Evolutionary conservation across 2,797 vertebrate species (phyloP), one percentile per base, ranked within the genome.

Genomic region (Sebastes dallii): DNA sequence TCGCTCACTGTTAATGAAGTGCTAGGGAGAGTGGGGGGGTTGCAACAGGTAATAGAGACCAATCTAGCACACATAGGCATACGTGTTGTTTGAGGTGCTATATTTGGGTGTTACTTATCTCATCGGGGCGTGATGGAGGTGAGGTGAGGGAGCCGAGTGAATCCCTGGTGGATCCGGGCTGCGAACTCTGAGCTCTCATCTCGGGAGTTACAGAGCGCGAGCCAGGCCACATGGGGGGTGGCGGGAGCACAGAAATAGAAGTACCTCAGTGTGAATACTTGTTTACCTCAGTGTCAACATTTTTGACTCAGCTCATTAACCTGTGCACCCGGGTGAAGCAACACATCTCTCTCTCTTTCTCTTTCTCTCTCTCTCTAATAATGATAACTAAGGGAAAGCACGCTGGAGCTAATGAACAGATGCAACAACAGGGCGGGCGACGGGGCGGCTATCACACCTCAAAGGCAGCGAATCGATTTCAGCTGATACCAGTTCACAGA

Each of bases 231-330:
- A 75, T 10, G 73, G 83, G 82, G 75, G 13, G 22, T 6, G 29
- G 4, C 1, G 2, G 36, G 34, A 36, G 83, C 16, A 10, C 30
- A 81, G 88, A 92, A 93, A 94, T 92, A 93, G 88, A 93, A 87
- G 85, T 66, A 78, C 56, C 85, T 86, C n/a, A 5, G 79, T 69
- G 85, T 27, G 84, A 82, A 68, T 79, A 85, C 90, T 93, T 96
- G 95, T 96, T 96, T 96, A 95, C 94, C 77, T 93, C 81, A 25
- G 86, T 92, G 92, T 92, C 88, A 91, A 89, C 78, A 73, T 89
- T 93, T 94, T 88, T 93, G 92, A 90, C 92, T 94, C 80, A 56
- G 89, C 90, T 94, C 88, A 94, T 95, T 96, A 95, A 94, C 91
- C 88, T 77, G 86, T 85, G 82, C 77, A 84, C 86, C 80, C 80